Percentiles rank a stretch among this genome's conserved stretches.
Evolutionary conservation across 2,113 vertebrate genomes (phyloP).

Genomic region (Bufo bufo): DNA sequence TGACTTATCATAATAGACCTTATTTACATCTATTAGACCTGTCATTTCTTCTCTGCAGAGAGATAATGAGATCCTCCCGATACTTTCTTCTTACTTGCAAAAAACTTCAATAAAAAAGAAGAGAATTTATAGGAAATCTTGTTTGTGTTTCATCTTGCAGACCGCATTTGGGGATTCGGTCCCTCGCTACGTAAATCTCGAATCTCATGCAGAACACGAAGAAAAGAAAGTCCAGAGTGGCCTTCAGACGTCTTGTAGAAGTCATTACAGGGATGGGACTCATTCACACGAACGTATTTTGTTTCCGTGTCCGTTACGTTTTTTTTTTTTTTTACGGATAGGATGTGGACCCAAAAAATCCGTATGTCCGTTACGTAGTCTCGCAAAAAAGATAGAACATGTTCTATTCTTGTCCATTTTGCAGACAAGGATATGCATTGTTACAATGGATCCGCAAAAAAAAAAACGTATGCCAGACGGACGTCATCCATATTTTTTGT

Average conservation of each 20-base stretch:
- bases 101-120: neutral
- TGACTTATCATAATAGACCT: neutral
- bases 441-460: too few species aligned
- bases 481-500: too few species aligned
- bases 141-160: neutral
- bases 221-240: neutral
- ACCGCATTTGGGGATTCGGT: neutral
- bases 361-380: too few species aligned
- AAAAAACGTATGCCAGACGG: too few species aligned
- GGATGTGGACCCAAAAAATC: too few species aligned
- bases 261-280: neutral
- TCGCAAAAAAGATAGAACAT: too few species aligned
- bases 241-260: neutral
- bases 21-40: constrained; percentile 2
- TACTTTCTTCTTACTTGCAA: neutral
- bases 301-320: too few species aligned
- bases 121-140: neutral
- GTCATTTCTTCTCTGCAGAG: neutral
- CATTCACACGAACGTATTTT: too few species aligned
- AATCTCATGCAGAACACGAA: neutral
- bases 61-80: neutral
- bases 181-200: neutral
- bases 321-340: too few species aligned
- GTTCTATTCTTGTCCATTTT: too few species aligned
- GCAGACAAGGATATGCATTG: too few species aligned